A percentile compares a stretch with the other conserved stretches of the same genome.
phyloP scores from a whole-genome alignment of 2,888 invertebrate genomes.

The Trisateles emortualis region DNA sequence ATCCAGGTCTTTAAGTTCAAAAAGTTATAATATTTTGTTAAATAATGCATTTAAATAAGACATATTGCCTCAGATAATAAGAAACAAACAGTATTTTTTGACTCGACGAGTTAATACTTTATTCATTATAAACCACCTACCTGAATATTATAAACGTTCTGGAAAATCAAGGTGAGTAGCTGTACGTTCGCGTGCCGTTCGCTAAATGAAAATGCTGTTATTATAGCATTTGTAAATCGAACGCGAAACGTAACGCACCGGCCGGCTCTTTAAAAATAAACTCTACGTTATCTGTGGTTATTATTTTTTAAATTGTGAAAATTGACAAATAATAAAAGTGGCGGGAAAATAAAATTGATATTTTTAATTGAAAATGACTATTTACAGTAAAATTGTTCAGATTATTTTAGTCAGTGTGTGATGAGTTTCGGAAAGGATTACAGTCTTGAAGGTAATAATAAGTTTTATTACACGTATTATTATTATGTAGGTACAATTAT shows the following conservation, averaged over 20 bases:
- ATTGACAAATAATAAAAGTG: conserved; percentile 23
- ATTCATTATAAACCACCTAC: no score
- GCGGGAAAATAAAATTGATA: conserved; percentile 27
- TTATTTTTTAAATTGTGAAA: conserved; percentile 19
- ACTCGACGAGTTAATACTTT: conserved; percentile 10
- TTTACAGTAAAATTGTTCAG: conserved; percentile 84
- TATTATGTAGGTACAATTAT: not conserved
- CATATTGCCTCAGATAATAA: not conserved
- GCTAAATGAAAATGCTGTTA: conserved; percentile 59
- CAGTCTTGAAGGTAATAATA: conserved; percentile 54
- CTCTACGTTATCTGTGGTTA: conserved; percentile 32
- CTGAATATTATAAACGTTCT: conserved; percentile 36
- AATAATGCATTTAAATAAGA: not conserved
- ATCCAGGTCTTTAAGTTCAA: not conserved
- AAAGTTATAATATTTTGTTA: not conserved
- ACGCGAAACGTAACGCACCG: conserved; percentile 64
- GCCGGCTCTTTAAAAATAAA: conserved; percentile 32
- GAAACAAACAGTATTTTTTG: not conserved
- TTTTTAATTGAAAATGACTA: conserved; percentile 69
- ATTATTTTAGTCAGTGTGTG: conserved; percentile 82
- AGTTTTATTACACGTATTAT: no score
- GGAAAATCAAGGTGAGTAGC: conserved; percentile 76
- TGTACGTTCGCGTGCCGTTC: conserved; percentile 42
- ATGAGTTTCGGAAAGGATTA: conserved; percentile 49
- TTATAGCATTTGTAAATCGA: conserved; percentile 61